Conservation (phyloP, 2,113 vertebrate species). For the Ochotona princeps region DNA sequence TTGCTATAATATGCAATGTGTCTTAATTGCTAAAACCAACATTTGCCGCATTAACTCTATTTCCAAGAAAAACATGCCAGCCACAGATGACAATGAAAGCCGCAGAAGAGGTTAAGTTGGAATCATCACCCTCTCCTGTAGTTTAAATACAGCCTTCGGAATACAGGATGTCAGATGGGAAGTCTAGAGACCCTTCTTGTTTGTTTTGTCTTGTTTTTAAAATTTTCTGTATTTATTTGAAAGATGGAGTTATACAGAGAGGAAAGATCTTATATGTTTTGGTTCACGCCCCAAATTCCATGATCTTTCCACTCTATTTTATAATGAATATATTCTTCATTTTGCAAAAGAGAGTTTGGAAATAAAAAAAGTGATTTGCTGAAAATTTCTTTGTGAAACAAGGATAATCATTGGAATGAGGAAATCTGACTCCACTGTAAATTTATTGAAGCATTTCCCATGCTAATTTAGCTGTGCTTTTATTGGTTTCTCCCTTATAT, state of each 20-base stretch:
- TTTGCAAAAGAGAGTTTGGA: not conserved
- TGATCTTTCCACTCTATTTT: not conserved
- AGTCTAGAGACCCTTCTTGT: not conserved
- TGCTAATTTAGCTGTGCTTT: not conserved
- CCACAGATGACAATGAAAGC: not conserved
- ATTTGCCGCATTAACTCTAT: too few relatives aligned
- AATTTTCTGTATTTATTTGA: too few relatives aligned
- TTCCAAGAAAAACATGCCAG: not conserved
- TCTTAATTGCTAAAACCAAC: too few relatives aligned
- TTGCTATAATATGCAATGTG: too few relatives aligned
- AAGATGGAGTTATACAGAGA: too few relatives aligned
- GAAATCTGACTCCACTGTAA: rapidly evolving
- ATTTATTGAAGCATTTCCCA: not conserved
- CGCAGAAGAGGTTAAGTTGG: not conserved
- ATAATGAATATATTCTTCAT: not conserved
- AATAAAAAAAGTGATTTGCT: not conserved
- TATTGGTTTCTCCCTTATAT: not conserved
- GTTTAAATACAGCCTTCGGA: not conserved
- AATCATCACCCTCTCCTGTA: not conserved
- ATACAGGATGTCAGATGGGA: not conserved
- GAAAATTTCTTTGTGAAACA: not conserved
- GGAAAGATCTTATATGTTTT: too few relatives aligned
- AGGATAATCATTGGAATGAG: not conserved
- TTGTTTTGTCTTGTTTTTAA: not conserved
- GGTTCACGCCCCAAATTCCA: not conserved